phyloP scores from a whole-genome alignment of 2,888 invertebrate genomes.

The Pristionchus fissidentatus region DNA sequence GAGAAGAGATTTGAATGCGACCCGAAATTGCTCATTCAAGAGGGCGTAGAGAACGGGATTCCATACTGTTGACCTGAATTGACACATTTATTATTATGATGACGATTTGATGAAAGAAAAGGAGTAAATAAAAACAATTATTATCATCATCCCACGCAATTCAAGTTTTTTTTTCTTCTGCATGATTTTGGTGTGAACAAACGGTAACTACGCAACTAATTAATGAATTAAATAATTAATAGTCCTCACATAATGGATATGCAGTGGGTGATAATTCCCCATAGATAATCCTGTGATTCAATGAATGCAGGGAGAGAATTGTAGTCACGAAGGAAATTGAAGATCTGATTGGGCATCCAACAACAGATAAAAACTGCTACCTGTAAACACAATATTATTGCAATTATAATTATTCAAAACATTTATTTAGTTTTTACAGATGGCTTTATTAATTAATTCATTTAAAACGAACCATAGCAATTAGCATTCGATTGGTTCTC shows the following conservation, averaged over 20 bases:
- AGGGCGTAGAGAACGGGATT: constrained; percentile 72
- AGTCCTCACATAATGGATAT: constrained; percentile 71
- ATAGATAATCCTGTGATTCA: constrained; percentile 68
- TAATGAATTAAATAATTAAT: not conserved
- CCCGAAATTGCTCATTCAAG: constrained; percentile 73
- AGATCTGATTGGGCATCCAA: constrained; percentile 80
- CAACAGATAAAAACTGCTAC: constrained; percentile 90
- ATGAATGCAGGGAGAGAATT: constrained; percentile 67
- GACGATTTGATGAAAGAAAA: not conserved
- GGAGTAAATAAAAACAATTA: not conserved
- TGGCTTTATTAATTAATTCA: not conserved
- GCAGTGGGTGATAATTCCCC: constrained; percentile 72
- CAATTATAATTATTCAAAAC: not conserved
- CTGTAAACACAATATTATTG: constrained; percentile 47
- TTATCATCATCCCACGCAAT: not conserved
- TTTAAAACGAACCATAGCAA: constrained; percentile 85
- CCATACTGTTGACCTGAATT: constrained; percentile 70
- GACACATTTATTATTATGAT: not conserved
- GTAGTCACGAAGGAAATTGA: constrained; percentile 74
- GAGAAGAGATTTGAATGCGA: constrained; percentile 67
- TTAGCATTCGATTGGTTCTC: constrained; percentile 95
- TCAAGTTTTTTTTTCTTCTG: too few species aligned
- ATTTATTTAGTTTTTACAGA: not conserved
- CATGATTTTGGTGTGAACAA: not conserved
- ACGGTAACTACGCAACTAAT: not conserved